Evolutionary conservation across 1,140 invertebrate genomes (phyloP), one percentile per base, ranked within the genome.

Genomic region (Aphelenchoides besseyi): DNA sequence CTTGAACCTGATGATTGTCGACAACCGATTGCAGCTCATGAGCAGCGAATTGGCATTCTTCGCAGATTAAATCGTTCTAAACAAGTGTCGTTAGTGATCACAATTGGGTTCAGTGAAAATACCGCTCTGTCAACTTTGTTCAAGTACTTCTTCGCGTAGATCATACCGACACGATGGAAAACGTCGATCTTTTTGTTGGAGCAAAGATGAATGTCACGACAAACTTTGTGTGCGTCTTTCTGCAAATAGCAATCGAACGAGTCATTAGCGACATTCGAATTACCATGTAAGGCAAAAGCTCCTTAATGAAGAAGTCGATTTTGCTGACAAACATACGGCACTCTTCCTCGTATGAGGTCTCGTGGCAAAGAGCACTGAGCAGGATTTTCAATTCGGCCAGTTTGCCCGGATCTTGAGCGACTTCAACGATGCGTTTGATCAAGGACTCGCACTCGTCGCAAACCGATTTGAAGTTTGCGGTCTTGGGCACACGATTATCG

Each of bases 41-140:
- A 52, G 77, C 82, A 48, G 83, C 82, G 53, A 83, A 77, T 68
- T 84, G 74, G 66, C 82, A 83, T 59, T 83, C 82, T 61, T 83
- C 82, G 57, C 82, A 83, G 57, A 83, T 68, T 30, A 83, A 57
- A 33, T 79, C 75, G 18, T 77, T 77, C 74, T 77, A 59, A 64
- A 71, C 30, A 12, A 1, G 16, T 37, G 9, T 69, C 1, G 3
- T 16, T 61, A 16, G 12, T 9, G 26, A 32, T 16, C 16, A 36
- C 28, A 75, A 35, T 69, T 30, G 41, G 36, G 16, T 54, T 23
- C 9, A 61, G 16, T 71, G 69, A 72, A 61, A 36, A 48, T 59
- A 82, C 79, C 37, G 57, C 36, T 41, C 66, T 71, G 16, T 75
- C 74, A 35, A 73, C 33, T 30, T 79, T 33, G 68, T 63, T 61